Evolutionary conservation across 2,113 vertebrate genomes (phyloP), one percentile per base, ranked within the genome.

Genomic region (Prionailurus viverrinus): DNA sequence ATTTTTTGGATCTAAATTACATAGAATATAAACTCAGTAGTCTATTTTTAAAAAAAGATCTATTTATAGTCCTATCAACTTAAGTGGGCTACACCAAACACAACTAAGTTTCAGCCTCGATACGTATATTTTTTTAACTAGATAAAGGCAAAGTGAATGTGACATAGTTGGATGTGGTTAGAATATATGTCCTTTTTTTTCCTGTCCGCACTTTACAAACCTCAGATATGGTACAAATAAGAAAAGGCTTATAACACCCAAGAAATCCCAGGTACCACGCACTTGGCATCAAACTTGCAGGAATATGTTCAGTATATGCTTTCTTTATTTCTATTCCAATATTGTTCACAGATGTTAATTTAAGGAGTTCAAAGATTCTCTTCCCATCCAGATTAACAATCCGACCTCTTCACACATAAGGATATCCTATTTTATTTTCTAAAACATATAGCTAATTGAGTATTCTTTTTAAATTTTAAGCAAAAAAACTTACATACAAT

Each of bases 361-460:
- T 69, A 85, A 92, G 4, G 3, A 65, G 11, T n/a, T 87, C n/a
- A 88, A 80, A 87, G 15, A 78, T 74, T 79, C 14, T 73, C 3
- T 68, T 63, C 18, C 16, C 12, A 76, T 11, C 5, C 31, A 69
- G 16, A 41, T 83, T 10, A 61, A 27, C 31, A 27, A 41, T 18
- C 83, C 16, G 5, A 31, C 25, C 5, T 51, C 5, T 2, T 96
- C 16, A 1, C 33, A 7, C n/a, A 68, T 1, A 68, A 88, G 21
- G 11, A 66, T 80, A 39, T 48, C 95, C 4, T 74, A 63, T 82
- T 94, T 82, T 13, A 48, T 93, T 87, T 93, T 95, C 21, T 58
- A 74, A 84, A 85, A 81, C 3, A 3, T 41, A 48, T 4, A 91
- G 9, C 19, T 89, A 85, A 15, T 51, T 96, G 51, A 4, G 5